Conservation (phyloP, 1,140 invertebrate genomes). For the Zaprionus nigranus region DNA sequence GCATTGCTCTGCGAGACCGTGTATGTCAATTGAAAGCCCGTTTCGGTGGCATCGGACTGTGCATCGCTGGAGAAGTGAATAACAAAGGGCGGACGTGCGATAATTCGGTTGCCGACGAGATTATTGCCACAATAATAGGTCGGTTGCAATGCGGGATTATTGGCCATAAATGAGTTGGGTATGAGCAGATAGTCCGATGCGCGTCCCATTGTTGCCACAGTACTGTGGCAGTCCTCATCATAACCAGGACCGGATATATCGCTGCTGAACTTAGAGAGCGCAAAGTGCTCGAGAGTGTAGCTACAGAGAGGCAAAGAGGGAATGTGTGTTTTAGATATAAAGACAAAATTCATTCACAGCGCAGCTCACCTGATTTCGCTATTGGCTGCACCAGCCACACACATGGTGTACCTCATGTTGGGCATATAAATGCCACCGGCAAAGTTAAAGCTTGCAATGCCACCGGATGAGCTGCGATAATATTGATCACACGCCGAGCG, state of each 20-base stretch:
- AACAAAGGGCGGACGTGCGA: constrained; percentile 63
- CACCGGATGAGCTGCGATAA: constrained; percentile 41
- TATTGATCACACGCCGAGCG: constrained; percentile 71
- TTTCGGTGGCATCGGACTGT: constrained; percentile 63
- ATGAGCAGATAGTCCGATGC: constrained; percentile 66
- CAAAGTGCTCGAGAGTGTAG: constrained; percentile 66
- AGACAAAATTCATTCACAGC: background rate
- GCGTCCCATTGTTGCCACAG: constrained; percentile 58
- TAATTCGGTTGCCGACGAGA: constrained; percentile 43
- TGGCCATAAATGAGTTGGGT: constrained; percentile 54
- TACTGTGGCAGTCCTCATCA: constrained; percentile 68
- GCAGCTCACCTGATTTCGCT: constrained; percentile 61
- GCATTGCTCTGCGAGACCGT: constrained; percentile 41
- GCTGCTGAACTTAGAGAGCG: constrained; percentile 51
- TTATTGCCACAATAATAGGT: constrained; percentile 71
- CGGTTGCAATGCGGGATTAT: constrained; percentile 52
- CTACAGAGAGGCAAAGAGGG: constrained; percentile 13
- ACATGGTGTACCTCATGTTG: constrained; percentile 58
- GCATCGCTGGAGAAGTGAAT: constrained; percentile 69
- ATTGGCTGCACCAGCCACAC: constrained; percentile 55
- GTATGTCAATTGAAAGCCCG: constrained; percentile 71
- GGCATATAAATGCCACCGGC: constrained; percentile 66
- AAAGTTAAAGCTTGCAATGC: constrained; percentile 70
- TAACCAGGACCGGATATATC: constrained; percentile 54
- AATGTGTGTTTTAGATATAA: background rate